phyloP scores from a whole-genome alignment of 2,797 vertebrate species.

The Siniperca obscura region DNA sequence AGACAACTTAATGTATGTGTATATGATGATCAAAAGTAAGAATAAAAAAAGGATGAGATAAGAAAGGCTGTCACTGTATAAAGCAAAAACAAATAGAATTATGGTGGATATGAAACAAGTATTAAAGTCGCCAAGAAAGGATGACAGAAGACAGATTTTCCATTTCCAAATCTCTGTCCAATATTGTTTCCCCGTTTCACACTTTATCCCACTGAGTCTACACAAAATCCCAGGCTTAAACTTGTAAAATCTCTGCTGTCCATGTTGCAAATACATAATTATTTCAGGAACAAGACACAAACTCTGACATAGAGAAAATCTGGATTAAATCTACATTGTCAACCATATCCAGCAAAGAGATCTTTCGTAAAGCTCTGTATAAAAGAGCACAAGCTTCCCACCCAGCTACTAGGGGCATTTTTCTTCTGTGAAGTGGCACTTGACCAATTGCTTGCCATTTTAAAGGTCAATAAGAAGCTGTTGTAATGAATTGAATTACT shows the following conservation, averaged over 20 bases:
- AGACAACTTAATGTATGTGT: conserved; percentile 9
- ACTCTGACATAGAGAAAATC: conserved; percentile 1
- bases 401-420: conserved; percentile 29
- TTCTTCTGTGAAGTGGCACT: conserved; percentile 42
- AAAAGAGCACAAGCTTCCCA: not conserved
- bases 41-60: conserved; percentile 22
- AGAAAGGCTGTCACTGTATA: not conserved
- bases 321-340: conserved; percentile 18
- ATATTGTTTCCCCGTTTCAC: conserved; percentile 39
- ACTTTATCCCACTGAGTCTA: conserved; percentile 25
- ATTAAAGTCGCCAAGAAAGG: conserved; percentile 18
- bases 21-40: conserved; percentile 26
- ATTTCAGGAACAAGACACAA: conserved; percentile 24
- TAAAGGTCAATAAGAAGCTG: conserved; percentile 56
- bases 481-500: conserved; percentile 55
- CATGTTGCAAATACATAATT: conserved; percentile 18
- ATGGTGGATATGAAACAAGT: not conserved
- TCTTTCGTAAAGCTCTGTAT: not conserved
- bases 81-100: conserved; percentile 2
- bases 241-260: conserved; percentile 18
- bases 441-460: conserved; percentile 58
- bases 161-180: conserved; percentile 29
- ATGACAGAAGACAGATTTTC: conserved; percentile 38
- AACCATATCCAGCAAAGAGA: not conserved
- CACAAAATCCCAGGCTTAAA: conserved; percentile 37